A percentile compares a stretch with the other conserved stretches of the same genome.
Conservation (phyloP, 2,797 vertebrate genomes). For the Pseudochirops cupreus region DNA sequence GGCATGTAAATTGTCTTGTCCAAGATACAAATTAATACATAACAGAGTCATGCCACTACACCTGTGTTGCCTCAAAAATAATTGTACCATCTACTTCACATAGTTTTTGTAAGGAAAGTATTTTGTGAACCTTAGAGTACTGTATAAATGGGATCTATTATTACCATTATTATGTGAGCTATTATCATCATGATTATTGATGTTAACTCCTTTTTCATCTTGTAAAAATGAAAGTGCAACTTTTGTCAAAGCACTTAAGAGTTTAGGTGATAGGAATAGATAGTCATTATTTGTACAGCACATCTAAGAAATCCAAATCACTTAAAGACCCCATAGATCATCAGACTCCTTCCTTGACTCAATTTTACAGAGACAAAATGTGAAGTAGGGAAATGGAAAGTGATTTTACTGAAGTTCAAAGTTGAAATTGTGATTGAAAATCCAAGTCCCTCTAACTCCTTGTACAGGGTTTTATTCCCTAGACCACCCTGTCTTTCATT, state of each 20-base stretch:
- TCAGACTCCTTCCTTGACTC: neutral
- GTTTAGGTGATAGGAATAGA: neutral
- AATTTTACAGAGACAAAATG: neutral
- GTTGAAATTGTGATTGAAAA: neutral
- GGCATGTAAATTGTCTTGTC: neutral
- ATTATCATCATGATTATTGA: neutral
- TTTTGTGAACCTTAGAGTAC: neutral
- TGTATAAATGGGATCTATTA: neutral
- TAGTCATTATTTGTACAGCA: neutral
- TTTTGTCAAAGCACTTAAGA: conserved; percentile 2
- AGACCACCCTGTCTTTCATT: neutral
- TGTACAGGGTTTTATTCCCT: neutral
- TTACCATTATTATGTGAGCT: neutral
- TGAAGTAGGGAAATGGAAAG: neutral
- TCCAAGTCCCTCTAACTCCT: neutral
- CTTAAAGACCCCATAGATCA: neutral
- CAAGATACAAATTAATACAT: neutral
- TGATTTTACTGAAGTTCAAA: neutral
- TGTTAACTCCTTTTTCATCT: neutral
- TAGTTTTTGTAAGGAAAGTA: neutral
- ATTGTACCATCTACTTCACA: neutral
- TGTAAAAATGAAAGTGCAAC: neutral
- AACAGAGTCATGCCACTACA: neutral
- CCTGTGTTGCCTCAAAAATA: neutral
- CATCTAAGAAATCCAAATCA: neutral